Evolutionary conservation across 2,113 vertebrate genomes (phyloP), one percentile per base, ranked within the genome.

Genomic region (Turnix velox): DNA sequence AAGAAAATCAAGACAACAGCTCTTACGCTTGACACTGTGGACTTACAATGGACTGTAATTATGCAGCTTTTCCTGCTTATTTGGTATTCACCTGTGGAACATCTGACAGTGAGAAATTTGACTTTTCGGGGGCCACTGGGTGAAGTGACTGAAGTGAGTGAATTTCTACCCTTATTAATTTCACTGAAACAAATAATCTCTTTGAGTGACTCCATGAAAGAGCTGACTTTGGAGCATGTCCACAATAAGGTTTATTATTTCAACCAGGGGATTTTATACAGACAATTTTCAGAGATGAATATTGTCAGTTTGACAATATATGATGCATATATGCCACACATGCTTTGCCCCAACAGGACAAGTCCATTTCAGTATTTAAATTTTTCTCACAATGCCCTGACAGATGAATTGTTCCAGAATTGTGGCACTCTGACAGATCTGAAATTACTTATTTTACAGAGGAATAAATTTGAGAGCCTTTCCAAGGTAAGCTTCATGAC

Each of bases 401-500:
- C 98, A 1, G 98, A 99, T 2, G 7, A 73, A 2, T 66, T 99
- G 90, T 99, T 99, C 87, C 43, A 97, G 68, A 96, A 98, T 31
- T 99, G 99, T 90, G 7, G 42, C 31, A 98, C 80, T 2, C 82
- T 99, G 37, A 28, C 1, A 14, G 67, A 95, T 10, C 61, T 99
- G 52, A 91, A 96, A 68, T 97, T 43, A 12, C 74, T 99, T 76
- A 94, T 69, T 87, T 95, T 99, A 55, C 86, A 76, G 33, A 93
- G 52, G n/a, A 99, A 99, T 95, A 98, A 98, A 68, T 94, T 99
- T n/a, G 97, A 97, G 91, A 95, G 95, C 40, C 96, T 99, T 46
- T 58, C 33, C 33, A 35, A 96, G 42, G 76, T 98, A 35, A 98
- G 98, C 93, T 19, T 68, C 39, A 98, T 98, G 93, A 94, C 98